These are phyloP conservation scores for Tetrapedia diversipes DNA, from an alignment of 2,888 invertebrate genomes.

Conservation along the genomic window DNA sequence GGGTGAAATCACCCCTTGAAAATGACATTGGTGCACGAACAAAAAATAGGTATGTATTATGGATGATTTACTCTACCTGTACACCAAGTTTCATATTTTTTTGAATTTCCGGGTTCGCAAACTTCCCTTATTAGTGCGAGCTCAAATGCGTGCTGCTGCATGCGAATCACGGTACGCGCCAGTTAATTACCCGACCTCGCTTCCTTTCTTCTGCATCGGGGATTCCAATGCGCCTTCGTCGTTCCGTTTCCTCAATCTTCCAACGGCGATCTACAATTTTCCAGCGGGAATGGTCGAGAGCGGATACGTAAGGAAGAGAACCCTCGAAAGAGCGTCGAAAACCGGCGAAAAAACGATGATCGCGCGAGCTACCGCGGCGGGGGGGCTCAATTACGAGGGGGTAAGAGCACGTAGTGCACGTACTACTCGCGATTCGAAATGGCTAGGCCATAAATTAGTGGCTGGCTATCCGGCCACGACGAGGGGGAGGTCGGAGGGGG, in stretches of 20 bases:
- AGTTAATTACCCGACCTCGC: slow-evolving; percentile 20
- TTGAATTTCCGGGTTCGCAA: too few species aligned
- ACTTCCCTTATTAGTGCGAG: background rate
- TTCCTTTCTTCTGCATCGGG: background rate
- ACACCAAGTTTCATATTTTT: too few species aligned
- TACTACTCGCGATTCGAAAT: slow-evolving; percentile 71
- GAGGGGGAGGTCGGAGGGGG: slow-evolving; percentile 36
- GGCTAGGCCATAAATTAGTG: slow-evolving; percentile 74
- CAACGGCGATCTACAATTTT: slow-evolving; percentile 30
- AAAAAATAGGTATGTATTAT: too few species aligned
- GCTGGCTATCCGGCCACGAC: slow-evolving; percentile 53
- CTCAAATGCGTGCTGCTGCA: background rate
- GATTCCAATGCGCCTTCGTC: background rate
- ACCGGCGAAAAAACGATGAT: background rate
- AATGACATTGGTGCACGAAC: too few species aligned
- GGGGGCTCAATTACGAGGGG: slow-evolving; percentile 22
- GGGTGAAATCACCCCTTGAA: too few species aligned
- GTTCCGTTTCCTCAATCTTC: slow-evolving; percentile 10
- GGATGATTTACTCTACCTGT: too few species aligned
- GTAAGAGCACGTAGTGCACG: slow-evolving; percentile 39
- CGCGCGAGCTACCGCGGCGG: slow-evolving; percentile 20
- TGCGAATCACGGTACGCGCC: background rate
- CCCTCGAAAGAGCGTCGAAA: background rate
- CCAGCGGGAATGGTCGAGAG: too few species aligned
- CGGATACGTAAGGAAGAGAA: too few species aligned